Evolutionary conservation across 2,113 vertebrate species (phyloP), one percentile per base, ranked within the genome.

Genomic region (western clawed frog (Xenopus tropicalis)): DNA sequence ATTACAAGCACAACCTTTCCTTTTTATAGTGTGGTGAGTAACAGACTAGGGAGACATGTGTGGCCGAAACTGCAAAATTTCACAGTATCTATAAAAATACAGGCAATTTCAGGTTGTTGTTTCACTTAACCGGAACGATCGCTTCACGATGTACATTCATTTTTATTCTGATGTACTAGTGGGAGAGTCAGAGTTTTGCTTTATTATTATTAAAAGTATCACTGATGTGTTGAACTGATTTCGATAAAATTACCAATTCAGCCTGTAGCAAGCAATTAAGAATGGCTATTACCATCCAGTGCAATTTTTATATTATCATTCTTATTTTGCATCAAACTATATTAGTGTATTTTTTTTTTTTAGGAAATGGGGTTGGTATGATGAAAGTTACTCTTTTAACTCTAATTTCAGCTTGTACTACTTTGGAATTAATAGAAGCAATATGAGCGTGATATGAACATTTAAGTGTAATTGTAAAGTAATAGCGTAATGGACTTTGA

Each of bases 261-360:
- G 71, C 71, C 71, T 37, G 54, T 67, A 74, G 71, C 64, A 74
- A 74, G 64, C 71, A 74, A 74, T 74, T 74, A 74, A 74, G 70
- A 74, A 67, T 74, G 64, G 46, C 64, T 66, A 74, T 74, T 74
- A 74, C 63, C 64, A 67, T 57, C 71, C 25, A 66, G 66, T 66
- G 24, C 71, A 74, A 37, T 66, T 74, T 66, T 74, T 67, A 67
- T 73, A 73, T 73, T 67, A 66, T 48, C 71, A 29, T 42, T 25
- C 54, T 61, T 66, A 58, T 74, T 59, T 74, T 67, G 64, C 71
- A 74, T 74, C 29, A 59, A 67, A 74, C 67, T 29, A 74, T 74
- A 67, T 74, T 67, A 74, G 43, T 54, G 61, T 61, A 59, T 67
- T 29, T 66, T 73, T 48, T 61, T 67, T 67, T 29, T 66, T 73